Percentiles rank a stretch among this genome's conserved stretches.
Conservation (phyloP, 2,113 vertebrate genomes). For the Delphinapterus leucas region DNA sequence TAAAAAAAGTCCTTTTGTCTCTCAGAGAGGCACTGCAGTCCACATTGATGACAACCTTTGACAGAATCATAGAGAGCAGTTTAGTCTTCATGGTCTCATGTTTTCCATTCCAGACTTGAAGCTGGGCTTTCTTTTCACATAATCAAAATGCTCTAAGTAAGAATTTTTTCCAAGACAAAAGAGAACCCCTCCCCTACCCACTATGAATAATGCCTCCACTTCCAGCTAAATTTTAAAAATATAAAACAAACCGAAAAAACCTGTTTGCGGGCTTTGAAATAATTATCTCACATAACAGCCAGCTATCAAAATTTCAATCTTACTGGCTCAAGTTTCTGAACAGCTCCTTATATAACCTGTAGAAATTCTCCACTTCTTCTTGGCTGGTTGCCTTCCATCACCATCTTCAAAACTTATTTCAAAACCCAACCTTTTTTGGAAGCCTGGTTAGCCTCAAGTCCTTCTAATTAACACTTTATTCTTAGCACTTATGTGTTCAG, state of each 20-base stretch:
- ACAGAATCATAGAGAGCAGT: background rate
- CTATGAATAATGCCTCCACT: background rate
- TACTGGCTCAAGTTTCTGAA: background rate
- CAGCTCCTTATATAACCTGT: background rate
- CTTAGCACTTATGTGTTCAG: background rate
- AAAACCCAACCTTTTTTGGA: background rate
- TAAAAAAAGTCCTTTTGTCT: background rate
- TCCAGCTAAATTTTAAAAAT: background rate
- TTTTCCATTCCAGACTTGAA: background rate
- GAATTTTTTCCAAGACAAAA: background rate
- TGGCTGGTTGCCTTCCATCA: background rate
- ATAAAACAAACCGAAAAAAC: background rate
- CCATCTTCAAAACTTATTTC: background rate
- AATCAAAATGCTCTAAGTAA: background rate
- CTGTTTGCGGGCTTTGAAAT: background rate
- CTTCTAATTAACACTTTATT: background rate
- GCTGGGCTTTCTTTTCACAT: background rate
- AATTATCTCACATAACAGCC: background rate
- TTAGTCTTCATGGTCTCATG: background rate
- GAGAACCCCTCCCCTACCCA: background rate
- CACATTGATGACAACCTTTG: background rate
- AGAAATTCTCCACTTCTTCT: background rate
- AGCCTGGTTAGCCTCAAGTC: background rate
- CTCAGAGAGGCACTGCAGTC: background rate
- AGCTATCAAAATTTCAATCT: background rate